phyloP scores from a whole-genome alignment of 2,888 invertebrate species.

The Lathronympha strigana region DNA sequence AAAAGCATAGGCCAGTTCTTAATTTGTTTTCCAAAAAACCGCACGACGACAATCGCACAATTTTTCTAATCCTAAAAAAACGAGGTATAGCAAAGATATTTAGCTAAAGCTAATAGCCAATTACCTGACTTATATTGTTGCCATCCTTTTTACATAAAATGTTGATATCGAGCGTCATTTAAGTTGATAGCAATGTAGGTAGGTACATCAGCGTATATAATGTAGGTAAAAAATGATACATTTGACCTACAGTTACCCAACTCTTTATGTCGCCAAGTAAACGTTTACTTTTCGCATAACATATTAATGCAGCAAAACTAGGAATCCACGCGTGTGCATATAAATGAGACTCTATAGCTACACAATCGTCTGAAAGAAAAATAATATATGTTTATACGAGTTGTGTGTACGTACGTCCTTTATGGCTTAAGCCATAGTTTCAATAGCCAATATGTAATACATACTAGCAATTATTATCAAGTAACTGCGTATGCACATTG shows the following conservation, averaged over 20 bases:
- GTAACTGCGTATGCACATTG: not conserved
- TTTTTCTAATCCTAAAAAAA: no score
- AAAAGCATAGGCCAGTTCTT: no score
- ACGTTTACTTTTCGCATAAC: constrained; percentile 8
- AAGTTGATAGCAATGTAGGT: not conserved
- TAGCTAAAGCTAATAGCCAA: not conserved
- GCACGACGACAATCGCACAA: no score
- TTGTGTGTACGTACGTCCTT: not conserved
- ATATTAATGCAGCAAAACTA: not conserved
- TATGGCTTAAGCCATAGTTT: not conserved
- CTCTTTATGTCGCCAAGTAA: not conserved
- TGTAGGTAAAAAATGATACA: not conserved
- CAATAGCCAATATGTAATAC: not conserved
- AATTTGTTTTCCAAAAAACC: no score
- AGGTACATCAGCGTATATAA: not conserved
- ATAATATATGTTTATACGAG: no score
- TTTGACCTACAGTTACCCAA: not conserved
- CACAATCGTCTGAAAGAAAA: not conserved
- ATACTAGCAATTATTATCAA: not conserved
- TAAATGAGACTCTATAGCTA: constrained; percentile 5
- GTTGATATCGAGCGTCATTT: not conserved
- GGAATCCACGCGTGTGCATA: constrained; percentile 12
- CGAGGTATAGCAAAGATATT: no score
- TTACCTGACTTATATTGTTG: no score
- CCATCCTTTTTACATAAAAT: no score